Evolutionary conservation across 2,797 vertebrate species (phyloP).

Genomic region (Chromobotia macracanthus): DNA sequence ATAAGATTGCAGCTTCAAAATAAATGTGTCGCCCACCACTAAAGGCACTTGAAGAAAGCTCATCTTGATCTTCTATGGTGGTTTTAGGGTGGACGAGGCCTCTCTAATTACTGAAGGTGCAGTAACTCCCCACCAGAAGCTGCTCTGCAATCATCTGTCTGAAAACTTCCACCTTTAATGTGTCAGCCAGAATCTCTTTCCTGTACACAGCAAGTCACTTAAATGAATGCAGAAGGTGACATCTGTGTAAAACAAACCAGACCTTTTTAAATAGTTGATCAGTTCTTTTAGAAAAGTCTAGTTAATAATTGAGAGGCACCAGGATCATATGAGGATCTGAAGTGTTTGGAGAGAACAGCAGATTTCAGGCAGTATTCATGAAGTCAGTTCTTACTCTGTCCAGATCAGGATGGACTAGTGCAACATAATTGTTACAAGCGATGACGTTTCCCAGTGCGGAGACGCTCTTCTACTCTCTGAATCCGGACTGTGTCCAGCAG

Average conservation of each 20-base stretch:
- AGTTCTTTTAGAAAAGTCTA: neutral
- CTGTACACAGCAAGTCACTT: slow-evolving; percentile 64
- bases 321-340: neutral
- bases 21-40: slow-evolving; percentile 82
- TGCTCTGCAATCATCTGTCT: slow-evolving; percentile 96
- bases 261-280: neutral
- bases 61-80: slow-evolving; percentile 94
- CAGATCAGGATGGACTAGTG: slow-evolving; percentile 93
- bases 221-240: neutral
- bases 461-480: slow-evolving; percentile 90
- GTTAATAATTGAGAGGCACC: neutral
- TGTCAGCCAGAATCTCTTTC: slow-evolving; percentile 95
- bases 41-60: slow-evolving; percentile 96
- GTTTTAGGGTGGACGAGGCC: slow-evolving; percentile 96
- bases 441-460: slow-evolving; percentile 93
- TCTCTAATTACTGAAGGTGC: slow-evolving; percentile 94
- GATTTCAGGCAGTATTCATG: neutral
- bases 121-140: slow-evolving; percentile 95
- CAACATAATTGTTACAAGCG: slow-evolving; percentile 95
- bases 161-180: slow-evolving; percentile 96
- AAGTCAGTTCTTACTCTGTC: slow-evolving; percentile 81
- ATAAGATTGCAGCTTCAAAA: too few species aligned
- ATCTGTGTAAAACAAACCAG: neutral
- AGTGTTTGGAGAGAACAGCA: neutral
- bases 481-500: slow-evolving; percentile 87